Percentiles rank a stretch among this genome's conserved stretches.
Conservation (phyloP, 2,113 vertebrate species). For the Lepidothrix coronata region DNA sequence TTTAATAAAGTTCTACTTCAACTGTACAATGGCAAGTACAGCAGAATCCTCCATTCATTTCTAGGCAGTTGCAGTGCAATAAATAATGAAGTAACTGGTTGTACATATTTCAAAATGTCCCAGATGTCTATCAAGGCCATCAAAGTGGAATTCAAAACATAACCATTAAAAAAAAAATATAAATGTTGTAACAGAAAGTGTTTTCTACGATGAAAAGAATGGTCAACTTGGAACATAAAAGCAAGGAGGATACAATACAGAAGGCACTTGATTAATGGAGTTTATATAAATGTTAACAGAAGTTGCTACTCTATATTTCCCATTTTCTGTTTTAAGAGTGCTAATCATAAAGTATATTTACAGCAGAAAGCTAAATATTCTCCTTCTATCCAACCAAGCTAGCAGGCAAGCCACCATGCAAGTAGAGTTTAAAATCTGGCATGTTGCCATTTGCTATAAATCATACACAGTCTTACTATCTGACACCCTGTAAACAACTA, state of each 20-base stretch:
- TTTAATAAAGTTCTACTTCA: not conserved
- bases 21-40: not conserved
- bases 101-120: not conserved
- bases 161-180: not conserved
- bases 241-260: not conserved
- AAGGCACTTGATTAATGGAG: not conserved
- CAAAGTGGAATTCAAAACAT: not conserved
- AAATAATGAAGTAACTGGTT: not conserved
- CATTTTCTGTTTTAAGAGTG: not conserved
- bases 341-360: not conserved
- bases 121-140: not conserved
- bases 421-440: not conserved
- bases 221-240: not conserved
- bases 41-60: not conserved
- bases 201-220: not conserved
- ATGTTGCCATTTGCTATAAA: slow-evolving; percentile 3
- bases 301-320: not conserved
- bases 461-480: slow-evolving; percentile 9
- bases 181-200: not conserved
- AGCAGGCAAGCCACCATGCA: not conserved
- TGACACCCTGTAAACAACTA: slow-evolving; percentile 17
- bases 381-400: not conserved
- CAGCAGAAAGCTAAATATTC: slow-evolving; percentile 25
- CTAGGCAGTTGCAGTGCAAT: not conserved
- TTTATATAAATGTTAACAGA: not conserved